phyloP scores from a whole-genome alignment of 2,888 invertebrate genomes.

The Branchipolynoe longqiensis region DNA sequence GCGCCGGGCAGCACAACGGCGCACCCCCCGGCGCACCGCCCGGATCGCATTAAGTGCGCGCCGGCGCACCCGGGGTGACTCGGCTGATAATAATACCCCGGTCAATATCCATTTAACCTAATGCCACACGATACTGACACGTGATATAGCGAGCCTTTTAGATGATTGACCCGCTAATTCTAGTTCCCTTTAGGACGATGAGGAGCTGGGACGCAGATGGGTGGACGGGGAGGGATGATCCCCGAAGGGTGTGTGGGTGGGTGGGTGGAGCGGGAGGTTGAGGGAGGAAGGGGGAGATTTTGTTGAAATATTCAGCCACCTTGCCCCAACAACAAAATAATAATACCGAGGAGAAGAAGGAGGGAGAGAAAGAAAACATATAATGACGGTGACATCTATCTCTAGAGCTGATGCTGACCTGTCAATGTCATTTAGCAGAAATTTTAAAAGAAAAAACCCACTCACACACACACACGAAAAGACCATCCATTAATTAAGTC shows the following conservation, averaged over 20 bases:
- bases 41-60: constrained; percentile 9
- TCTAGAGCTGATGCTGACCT: constrained; percentile 18
- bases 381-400: background rate
- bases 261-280: background rate
- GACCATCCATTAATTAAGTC: constrained; percentile 47
- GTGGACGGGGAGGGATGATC: background rate
- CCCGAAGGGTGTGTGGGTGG: background rate
- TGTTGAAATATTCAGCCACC: constrained; percentile 25
- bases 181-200: too few relatives aligned
- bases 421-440: constrained; percentile 13
- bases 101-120: constrained; percentile 47
- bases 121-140: constrained; percentile 20
- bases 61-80: background rate
- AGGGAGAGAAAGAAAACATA: too few relatives aligned
- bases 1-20: background rate
- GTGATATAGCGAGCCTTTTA: background rate
- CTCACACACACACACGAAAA: constrained; percentile 14
- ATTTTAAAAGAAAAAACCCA: too few relatives aligned
- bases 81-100: constrained; percentile 5
- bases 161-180: constrained; percentile 42
- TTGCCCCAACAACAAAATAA: too few relatives aligned
- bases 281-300: background rate
- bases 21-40: background rate
- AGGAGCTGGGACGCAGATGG: background rate
- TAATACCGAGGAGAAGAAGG: too few relatives aligned